These are phyloP conservation scores for Squalus acanthias DNA, from an alignment of 2,797 vertebrate species.

Conservation along the genomic window DNA sequence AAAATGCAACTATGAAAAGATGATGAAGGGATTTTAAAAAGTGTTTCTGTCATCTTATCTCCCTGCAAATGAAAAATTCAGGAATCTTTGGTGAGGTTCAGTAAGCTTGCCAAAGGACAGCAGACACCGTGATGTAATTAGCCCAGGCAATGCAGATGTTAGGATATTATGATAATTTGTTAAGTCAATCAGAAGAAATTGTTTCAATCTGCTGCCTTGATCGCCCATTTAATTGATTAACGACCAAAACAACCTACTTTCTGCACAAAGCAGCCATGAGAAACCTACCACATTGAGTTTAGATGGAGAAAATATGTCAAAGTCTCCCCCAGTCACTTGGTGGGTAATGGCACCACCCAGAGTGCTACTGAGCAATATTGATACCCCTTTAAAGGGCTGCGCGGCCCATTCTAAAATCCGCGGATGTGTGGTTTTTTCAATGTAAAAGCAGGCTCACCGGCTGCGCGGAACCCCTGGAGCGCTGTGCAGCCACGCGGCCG, in stretches of 20 bases:
- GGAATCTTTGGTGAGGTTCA: too few relatives aligned
- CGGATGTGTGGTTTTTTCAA: too few relatives aligned
- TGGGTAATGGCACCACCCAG: neutral
- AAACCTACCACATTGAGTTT: neutral
- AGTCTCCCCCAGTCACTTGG: neutral
- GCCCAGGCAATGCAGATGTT: neutral
- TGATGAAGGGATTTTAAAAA: neutral
- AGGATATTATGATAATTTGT: neutral
- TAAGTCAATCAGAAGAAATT: neutral
- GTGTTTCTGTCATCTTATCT: neutral
- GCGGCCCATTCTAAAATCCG: too few relatives aligned
- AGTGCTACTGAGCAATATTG: neutral
- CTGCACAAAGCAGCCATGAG: neutral
- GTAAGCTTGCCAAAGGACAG: neutral
- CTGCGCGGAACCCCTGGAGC: too few relatives aligned
- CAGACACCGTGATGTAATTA: neutral
- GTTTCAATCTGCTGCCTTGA: neutral
- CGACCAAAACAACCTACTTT: neutral
- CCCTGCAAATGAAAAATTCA: neutral
- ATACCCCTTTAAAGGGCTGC: too few relatives aligned
- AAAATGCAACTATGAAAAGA: neutral
- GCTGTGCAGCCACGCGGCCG: too few relatives aligned
- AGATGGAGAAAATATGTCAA: neutral
- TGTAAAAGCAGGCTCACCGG: too few relatives aligned
- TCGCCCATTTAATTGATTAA: neutral